Evolutionary conservation across 2,797 vertebrate genomes (phyloP), one percentile per base, ranked within the genome.

Genomic region (Meriones psammophilus): DNA sequence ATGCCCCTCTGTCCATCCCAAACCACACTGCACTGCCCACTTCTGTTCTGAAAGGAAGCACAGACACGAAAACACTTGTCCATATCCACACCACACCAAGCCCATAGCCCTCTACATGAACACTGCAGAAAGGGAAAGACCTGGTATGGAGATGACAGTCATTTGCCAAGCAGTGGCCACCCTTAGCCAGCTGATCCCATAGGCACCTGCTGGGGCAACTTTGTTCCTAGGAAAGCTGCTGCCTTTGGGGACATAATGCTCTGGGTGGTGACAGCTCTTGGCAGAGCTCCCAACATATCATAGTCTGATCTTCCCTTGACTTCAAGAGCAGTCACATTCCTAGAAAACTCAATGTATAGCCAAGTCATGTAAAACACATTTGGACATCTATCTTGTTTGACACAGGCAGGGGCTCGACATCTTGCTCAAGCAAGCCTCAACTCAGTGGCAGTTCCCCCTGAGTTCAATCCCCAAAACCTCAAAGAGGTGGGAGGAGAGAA

Each of bases 191-290:
- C 20, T 62, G 8, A 20, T 26, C 9, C 24, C 74, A 20, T 42
- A 36, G 28, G 46, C 17, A 3, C 60, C 81, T 7, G 14, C 73
- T 0, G 5, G 26, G 8, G 33, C 22, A 2, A 28, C 36, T 26
- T 39, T 0, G 71, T 62, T 56, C 54, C 39, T 74, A 15, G 0
- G 1, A 74, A 88, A 42, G 80, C 54, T 1, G 3, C 92, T 64
- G 33, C 28, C 85, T 74, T 78, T 0, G 1, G 68, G 36, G 92
- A 68, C 0, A 0, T 0, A 22, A 50, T 9, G 73, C 69, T 46
- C 69, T 69, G 71, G 24, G 46, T 17, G 64, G 74, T n/a, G 80
- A 91, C 88, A 80, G 93, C 36, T 88, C 90, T 85, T 64, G 88
- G 97, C 93, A 50, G 90, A 64, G n/a, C 42, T 64, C 88, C 1